Conservation (phyloP, 2,113 vertebrate species). For the Neodontobutis hainanensis region DNA sequence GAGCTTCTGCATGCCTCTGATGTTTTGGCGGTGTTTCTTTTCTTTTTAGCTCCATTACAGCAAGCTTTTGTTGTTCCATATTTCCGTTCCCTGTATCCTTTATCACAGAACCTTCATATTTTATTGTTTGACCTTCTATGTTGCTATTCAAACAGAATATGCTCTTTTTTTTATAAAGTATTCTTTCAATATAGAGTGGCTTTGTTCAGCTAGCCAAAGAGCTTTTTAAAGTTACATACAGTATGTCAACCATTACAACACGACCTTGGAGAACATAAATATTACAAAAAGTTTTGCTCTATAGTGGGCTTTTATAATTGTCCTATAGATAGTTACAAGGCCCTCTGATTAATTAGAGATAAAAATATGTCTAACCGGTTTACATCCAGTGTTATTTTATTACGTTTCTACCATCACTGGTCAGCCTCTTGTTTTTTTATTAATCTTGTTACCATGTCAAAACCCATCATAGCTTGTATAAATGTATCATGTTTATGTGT, state of each 20-base stretch:
- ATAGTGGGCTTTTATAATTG: background rate
- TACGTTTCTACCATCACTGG: too few relatives aligned
- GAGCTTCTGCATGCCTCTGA: constrained; percentile 55
- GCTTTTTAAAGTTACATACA: background rate
- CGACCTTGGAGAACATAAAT: background rate
- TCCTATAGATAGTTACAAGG: background rate
- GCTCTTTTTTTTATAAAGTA: constrained; percentile 1
- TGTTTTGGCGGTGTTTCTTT: constrained; percentile 42
- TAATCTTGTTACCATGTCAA: too few relatives aligned
- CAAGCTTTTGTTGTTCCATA: constrained; percentile 22
- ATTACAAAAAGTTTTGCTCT: background rate
- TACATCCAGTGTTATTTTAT: too few relatives aligned
- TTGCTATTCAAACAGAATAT: background rate
- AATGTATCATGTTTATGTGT: too few relatives aligned
- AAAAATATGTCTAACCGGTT: too few relatives aligned
- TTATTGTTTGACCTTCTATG: constrained; percentile 23
- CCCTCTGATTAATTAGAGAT: too few relatives aligned
- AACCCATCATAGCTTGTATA: too few relatives aligned
- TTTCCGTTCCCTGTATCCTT: constrained; percentile 1
- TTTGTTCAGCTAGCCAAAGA: constrained; percentile 3
- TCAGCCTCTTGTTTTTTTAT: too few relatives aligned
- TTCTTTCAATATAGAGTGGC: background rate
- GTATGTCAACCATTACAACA: background rate
- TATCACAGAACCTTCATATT: constrained; percentile 7
- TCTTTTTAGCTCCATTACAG: constrained; percentile 24